phyloP scores from a whole-genome alignment of 2,888 invertebrate genomes.

The Schizotus pectinicornis region DNA sequence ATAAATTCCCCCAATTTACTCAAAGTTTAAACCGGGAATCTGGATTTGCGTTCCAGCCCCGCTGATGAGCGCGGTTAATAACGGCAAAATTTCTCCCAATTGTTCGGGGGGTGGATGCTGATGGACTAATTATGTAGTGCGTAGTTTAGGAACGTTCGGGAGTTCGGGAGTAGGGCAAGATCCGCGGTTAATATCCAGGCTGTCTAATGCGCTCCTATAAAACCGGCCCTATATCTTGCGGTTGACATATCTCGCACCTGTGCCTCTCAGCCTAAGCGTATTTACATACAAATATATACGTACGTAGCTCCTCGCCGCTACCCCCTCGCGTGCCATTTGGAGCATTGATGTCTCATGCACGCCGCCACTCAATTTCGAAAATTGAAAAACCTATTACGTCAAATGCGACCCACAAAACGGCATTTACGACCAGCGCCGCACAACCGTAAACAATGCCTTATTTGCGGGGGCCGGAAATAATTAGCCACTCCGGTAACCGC shows the following conservation, averaged over 20 bases:
- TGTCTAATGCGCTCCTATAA: slow-evolving; percentile 55
- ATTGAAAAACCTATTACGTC: slow-evolving; percentile 54
- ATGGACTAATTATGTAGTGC: too few relatives aligned
- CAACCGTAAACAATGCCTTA: background rate
- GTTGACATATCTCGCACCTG: slow-evolving; percentile 60
- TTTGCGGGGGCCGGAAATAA: background rate
- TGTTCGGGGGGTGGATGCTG: too few relatives aligned
- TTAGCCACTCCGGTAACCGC: background rate
- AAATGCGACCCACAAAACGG: slow-evolving; percentile 15
- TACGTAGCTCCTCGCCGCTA: slow-evolving; percentile 30
- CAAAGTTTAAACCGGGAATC: too few relatives aligned
- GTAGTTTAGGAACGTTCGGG: slow-evolving; percentile 1
- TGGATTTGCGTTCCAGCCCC: too few relatives aligned
- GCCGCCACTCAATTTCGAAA: slow-evolving; percentile 49
- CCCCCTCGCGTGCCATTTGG: slow-evolving; percentile 48
- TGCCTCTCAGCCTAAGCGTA: slow-evolving; percentile 54
- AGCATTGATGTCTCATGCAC: slow-evolving; percentile 48
- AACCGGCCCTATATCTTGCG: slow-evolving; percentile 55
- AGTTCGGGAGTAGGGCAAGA: background rate
- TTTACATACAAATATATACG: slow-evolving; percentile 58
- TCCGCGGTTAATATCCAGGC: slow-evolving; percentile 44
- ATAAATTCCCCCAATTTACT: too few relatives aligned
- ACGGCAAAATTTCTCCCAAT: too few relatives aligned
- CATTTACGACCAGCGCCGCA: too few relatives aligned
- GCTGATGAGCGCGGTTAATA: too few relatives aligned